Percentiles rank a stretch among this genome's conserved stretches.
These are phyloP conservation scores for Engraulis encrasicolus DNA, from an alignment of 2,113 vertebrate species.

Conservation along the genomic window DNA sequence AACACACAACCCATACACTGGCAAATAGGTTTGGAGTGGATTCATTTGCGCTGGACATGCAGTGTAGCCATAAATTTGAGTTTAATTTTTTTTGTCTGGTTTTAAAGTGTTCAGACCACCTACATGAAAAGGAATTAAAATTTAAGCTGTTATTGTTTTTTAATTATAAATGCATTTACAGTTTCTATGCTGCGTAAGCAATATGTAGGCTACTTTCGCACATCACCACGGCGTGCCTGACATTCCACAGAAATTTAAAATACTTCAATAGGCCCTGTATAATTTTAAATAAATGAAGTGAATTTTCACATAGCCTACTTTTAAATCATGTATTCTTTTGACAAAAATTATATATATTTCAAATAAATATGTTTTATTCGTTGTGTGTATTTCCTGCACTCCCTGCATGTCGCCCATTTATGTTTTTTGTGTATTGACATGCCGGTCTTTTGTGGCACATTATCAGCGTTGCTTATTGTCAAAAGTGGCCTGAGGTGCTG, in stretches of 20 bases:
- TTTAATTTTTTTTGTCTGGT: background rate
- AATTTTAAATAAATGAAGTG: background rate
- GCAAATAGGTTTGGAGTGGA: background rate
- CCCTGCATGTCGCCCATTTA: background rate
- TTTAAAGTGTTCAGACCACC: background rate
- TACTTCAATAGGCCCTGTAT: background rate
- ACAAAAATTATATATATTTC: background rate
- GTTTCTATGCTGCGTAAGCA: background rate
- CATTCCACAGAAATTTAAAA: background rate
- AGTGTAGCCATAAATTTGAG: background rate
- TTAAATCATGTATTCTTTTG: background rate
- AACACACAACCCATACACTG: background rate
- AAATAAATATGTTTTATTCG: background rate
- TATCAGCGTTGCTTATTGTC: slow-evolving; percentile 35
- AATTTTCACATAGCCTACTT: background rate
- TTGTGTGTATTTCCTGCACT: background rate
- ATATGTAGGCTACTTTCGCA: background rate
- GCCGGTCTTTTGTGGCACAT: slow-evolving; percentile 33
- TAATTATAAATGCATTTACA: background rate
- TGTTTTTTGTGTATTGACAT: slow-evolving; percentile 23
- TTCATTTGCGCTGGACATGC: background rate
- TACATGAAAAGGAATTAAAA: background rate
- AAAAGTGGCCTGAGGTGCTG: slow-evolving; percentile 17
- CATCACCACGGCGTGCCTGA: background rate
- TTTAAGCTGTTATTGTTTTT: background rate